Conservation (phyloP, 2,888 invertebrate species). For the Palloptera scutellata region DNA sequence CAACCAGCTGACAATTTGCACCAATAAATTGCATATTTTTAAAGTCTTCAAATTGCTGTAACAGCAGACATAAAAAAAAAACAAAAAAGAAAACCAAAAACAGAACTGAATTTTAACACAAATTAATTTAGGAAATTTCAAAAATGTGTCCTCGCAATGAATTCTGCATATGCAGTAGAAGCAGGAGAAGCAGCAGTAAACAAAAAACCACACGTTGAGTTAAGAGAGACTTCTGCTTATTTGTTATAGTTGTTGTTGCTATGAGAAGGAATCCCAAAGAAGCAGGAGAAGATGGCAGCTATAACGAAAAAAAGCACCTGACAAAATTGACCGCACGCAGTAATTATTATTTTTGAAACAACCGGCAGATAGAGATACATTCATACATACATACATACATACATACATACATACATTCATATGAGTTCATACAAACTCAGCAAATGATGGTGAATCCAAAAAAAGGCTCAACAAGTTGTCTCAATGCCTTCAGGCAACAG, state of each 20-base stretch:
- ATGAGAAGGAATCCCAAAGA: no score
- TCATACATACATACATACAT: slow-evolving; percentile 14
- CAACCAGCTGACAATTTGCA: no score
- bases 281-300: slow-evolving; percentile 2
- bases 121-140: slow-evolving; percentile 36
- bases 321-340: slow-evolving; percentile 46
- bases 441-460: slow-evolving; percentile 6
- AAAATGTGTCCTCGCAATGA: slow-evolving; percentile 35
- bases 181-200: neutral
- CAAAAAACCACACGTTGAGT: neutral
- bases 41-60: no score
- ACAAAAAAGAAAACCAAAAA: no score
- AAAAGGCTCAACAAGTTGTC: neutral
- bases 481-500: neutral
- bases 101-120: slow-evolving; percentile 1
- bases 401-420: neutral
- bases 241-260: no score
- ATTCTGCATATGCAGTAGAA: slow-evolving; percentile 17
- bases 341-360: slow-evolving; percentile 39
- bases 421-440: slow-evolving; percentile 26
- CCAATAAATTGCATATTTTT: no score
- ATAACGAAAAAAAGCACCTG: slow-evolving; percentile 41
- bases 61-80: no score
- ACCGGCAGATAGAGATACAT: slow-evolving; percentile 25
- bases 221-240: neutral